Evolutionary conservation across 2,888 invertebrate genomes (phyloP).

Genomic region (Linnaemya tessellans): DNA sequence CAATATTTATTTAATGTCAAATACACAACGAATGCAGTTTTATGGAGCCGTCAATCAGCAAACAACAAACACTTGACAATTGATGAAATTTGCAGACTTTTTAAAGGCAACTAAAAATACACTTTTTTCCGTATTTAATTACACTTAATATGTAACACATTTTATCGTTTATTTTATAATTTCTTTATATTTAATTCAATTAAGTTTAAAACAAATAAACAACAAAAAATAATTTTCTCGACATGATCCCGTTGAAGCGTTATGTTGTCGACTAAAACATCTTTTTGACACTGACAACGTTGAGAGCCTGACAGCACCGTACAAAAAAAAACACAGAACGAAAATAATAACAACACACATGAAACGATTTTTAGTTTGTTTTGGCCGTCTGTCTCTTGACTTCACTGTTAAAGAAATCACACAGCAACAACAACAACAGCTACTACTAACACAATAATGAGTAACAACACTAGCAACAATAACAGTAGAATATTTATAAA

Average conservation of each 20-base stretch:
- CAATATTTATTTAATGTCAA: conserved; percentile 27
- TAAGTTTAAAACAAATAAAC: conserved; percentile 52
- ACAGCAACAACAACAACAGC: conserved; percentile 20
- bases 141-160: neutral
- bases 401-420: conserved; percentile 52
- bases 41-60: conserved; percentile 53
- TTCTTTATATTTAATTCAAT: conserved; percentile 22
- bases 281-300: conserved; percentile 83
- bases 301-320: conserved; percentile 79
- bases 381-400: conserved; percentile 44
- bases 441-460: conserved; percentile 21
- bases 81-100: conserved; percentile 22
- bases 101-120: neutral
- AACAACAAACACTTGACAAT: conserved; percentile 60
- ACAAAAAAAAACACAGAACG: conserved; percentile 51
- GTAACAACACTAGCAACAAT: conserved; percentile 52
- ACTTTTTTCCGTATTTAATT: neutral
- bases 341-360: conserved; percentile 61
- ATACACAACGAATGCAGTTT: conserved; percentile 43
- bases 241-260: conserved; percentile 83
- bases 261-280: conserved; percentile 83
- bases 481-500: conserved; percentile 55
- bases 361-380: conserved; percentile 50
- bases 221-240: conserved; percentile 74
- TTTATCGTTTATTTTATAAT: conserved; percentile 3